A percentile compares a stretch with the other conserved stretches of the same genome.
phyloP scores from a whole-genome alignment of 2,797 vertebrate genomes.

The Betta splendens region DNA sequence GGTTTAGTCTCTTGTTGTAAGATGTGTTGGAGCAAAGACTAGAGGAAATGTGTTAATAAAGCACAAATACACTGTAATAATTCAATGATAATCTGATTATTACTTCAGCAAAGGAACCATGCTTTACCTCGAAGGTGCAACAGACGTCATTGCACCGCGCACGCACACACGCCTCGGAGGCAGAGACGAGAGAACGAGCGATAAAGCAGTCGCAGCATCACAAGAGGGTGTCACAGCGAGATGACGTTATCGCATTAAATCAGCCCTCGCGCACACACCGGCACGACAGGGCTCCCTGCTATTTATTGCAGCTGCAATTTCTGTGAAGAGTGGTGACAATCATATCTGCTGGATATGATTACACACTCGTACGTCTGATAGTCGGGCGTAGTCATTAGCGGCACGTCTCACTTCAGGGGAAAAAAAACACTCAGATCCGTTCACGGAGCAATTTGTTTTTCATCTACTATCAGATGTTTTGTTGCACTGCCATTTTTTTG shows the following conservation, averaged over 20 bases:
- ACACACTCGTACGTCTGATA: conserved; percentile 47
- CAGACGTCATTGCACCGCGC: conserved; percentile 1
- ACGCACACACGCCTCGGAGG: conserved; percentile 8
- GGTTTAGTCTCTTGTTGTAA: conserved; percentile 37
- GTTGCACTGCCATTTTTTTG: conserved; percentile 14
- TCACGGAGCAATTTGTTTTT: conserved; percentile 17
- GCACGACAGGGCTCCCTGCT: conserved; percentile 30
- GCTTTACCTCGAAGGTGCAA: conserved; percentile 29
- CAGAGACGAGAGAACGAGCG: conserved; percentile 18
- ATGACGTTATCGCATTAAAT: conserved; percentile 61
- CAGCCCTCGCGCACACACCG: conserved; percentile 28
- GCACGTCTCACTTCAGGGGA: conserved; percentile 22
- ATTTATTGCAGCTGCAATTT: conserved; percentile 58
- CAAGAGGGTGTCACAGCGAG: conserved; percentile 35
- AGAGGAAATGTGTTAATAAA: conserved; percentile 23
- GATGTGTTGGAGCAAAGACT: conserved; percentile 18
- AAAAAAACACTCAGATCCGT: conserved; percentile 22
- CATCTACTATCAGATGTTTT: conserved; percentile 20
- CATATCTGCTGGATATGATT: conserved; percentile 58
- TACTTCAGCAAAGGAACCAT: conserved; percentile 36
- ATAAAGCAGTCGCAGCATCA: conserved; percentile 27
- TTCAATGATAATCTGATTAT: conserved; percentile 37
- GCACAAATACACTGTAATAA: conserved; percentile 39
- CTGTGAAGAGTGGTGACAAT: conserved; percentile 46
- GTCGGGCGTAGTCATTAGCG: conserved; percentile 39